Evolutionary conservation across 2,797 vertebrate species (phyloP).

Genomic region (Agapornis canus): DNA sequence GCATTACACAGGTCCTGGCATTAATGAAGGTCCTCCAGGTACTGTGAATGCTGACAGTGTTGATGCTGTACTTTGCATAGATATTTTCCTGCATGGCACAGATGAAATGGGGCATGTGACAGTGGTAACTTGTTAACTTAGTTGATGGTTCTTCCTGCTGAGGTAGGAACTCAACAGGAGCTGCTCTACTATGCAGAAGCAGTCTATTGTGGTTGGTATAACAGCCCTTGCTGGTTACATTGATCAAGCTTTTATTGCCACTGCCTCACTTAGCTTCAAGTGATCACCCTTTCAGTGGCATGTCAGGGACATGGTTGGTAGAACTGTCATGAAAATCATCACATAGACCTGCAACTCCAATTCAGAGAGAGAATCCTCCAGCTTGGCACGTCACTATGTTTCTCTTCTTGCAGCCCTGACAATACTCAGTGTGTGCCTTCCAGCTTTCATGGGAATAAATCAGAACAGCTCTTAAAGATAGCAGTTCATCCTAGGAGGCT

Average conservation of each 20-base stretch:
- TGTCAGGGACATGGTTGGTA: background rate
- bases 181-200: background rate
- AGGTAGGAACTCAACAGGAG: background rate
- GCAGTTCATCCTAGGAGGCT: background rate
- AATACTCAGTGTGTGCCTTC: background rate
- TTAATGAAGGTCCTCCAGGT: background rate
- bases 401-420: background rate
- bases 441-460: background rate
- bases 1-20: background rate
- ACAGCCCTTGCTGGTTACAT: background rate
- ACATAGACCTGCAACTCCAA: background rate
- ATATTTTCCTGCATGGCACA: background rate
- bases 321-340: background rate
- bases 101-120: background rate
- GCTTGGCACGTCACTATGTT: background rate
- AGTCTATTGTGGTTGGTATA: accelerated
- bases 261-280: background rate
- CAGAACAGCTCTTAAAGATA: background rate
- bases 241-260: background rate
- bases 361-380: background rate
- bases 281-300: background rate
- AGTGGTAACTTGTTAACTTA: background rate
- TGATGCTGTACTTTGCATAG: background rate
- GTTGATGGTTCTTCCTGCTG: background rate
- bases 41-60: background rate